A percentile compares a stretch with the other conserved stretches of the same genome.
These are phyloP conservation scores for Mimumesa dahlbomi DNA, from an alignment of 2,888 invertebrate species.

Conservation along the genomic window DNA sequence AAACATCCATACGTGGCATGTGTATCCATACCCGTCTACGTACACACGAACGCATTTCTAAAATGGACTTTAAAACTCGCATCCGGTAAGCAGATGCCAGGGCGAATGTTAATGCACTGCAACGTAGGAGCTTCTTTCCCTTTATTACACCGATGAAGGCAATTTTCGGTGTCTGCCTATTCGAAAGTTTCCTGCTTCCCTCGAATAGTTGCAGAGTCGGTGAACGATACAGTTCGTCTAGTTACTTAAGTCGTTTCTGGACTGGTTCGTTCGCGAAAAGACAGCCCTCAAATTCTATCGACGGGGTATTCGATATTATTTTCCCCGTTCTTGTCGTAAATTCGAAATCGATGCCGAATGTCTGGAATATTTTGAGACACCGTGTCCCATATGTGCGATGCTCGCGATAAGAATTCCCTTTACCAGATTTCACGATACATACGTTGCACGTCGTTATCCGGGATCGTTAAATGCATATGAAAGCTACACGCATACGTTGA, in stretches of 20 bases:
- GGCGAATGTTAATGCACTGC: background rate
- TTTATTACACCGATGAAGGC: background rate
- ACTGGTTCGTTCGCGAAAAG: background rate
- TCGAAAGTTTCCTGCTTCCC: background rate
- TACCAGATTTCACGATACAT: constrained; percentile 20
- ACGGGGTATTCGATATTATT: constrained; percentile 54
- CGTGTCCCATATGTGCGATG: constrained; percentile 30
- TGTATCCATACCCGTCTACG: too few relatives aligned
- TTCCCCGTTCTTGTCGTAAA: constrained; percentile 46
- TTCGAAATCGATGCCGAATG: constrained; percentile 50
- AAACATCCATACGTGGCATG: too few relatives aligned
- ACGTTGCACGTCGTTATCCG: background rate
- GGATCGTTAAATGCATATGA: constrained; percentile 9
- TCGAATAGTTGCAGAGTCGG: too few relatives aligned
- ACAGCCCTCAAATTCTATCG: constrained; percentile 37
- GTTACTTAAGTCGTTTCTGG: background rate
- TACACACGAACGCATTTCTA: too few relatives aligned
- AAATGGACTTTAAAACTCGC: too few relatives aligned
- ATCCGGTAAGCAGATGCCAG: background rate
- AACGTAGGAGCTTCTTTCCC: background rate
- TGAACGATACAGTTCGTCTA: too few relatives aligned
- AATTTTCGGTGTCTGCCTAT: background rate
- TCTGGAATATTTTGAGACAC: constrained; percentile 41
- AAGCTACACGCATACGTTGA: background rate
- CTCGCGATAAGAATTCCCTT: constrained; percentile 30